Evolutionary conservation across 1,140 invertebrate species (phyloP), one percentile per base, ranked within the genome.

Genomic region (Saccostrea cuccullata): DNA sequence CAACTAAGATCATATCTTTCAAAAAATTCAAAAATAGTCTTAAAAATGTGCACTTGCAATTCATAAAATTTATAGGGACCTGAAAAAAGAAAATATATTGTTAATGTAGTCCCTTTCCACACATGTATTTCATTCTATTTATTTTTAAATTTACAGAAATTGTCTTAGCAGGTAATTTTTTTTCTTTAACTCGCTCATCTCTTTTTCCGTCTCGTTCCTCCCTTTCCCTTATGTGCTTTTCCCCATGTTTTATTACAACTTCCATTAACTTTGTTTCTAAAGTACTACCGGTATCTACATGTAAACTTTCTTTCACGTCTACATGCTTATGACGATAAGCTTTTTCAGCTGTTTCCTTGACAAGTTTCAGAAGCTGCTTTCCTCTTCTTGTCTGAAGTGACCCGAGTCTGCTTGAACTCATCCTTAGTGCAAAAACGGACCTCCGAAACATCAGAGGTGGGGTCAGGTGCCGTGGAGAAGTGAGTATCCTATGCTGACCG

Each of bases 171-270:
- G 17, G n/a, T 1, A 5, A 70, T 70, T 70, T n/a, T 70, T 70
- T 23, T 70, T 2, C 64, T 23, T 70, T 13, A 70, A 8, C 64
- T 2, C 64, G 64, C n/a, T 23, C 15, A 23, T 70, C 13, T 13
- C 64, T 13, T 70, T 70, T n/a, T 70, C 64, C n/a, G 15, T 70
- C 64, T n/a, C 64, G 17, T 70, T 70, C 64, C 64, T 70, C n/a
- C 15, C n/a, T 20, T 70, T 70, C 64, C 23, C n/a, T n/a, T n/a
- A 20, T 70, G 15, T n/a, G 15, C 64, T 70, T 13, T 8, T 70
- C n/a, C n/a, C n/a, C 64, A 8, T 20, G 8, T 70, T 70, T n/a
- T n/a, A 20, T 70, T 23, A 70, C 15, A n/a, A n/a, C 15, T 70
- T n/a, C 64, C 0, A 70, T 23, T n/a, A 70, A 70, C 6, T 9